Percentiles rank a stretch among this genome's conserved stretches.
Evolutionary conservation across 2,888 invertebrate species (phyloP).

Genomic region (Lasioglossum malachurum): DNA sequence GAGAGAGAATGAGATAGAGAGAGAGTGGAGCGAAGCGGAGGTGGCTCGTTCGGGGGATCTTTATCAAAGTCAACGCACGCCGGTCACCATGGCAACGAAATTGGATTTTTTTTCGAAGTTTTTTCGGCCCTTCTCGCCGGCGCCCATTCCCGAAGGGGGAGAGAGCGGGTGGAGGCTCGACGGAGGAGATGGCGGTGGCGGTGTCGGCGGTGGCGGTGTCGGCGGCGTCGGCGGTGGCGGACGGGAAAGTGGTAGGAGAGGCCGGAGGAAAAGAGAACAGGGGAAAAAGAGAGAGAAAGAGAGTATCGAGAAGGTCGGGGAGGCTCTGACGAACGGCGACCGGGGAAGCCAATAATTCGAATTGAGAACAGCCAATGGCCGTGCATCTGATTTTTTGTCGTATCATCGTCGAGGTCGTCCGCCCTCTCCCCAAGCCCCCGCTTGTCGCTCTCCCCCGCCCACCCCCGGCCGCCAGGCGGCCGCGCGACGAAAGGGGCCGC

Average conservation of each 20-base stretch:
- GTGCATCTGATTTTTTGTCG: constrained; percentile 85
- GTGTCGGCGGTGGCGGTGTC: constrained; percentile 56
- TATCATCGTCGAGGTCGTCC: constrained; percentile 81
- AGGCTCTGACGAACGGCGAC: constrained; percentile 82
- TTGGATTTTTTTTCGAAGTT: constrained; percentile 84
- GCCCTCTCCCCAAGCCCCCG: constrained; percentile 56
- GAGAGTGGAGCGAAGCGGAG: constrained; percentile 40
- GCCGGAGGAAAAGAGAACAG: constrained; percentile 59
- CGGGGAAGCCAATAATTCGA: constrained; percentile 84
- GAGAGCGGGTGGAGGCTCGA: constrained; percentile 66
- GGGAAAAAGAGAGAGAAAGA: constrained; percentile 64
- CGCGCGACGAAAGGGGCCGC: constrained; percentile 70
- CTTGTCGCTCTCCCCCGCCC: constrained; percentile 39
- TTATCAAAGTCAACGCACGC: constrained; percentile 85
- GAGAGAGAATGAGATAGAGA: background rate
- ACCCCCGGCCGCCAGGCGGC: constrained; percentile 40
- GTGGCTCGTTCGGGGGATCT: constrained; percentile 81
- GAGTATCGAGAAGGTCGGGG: constrained; percentile 76
- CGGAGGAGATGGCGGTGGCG: constrained; percentile 66
- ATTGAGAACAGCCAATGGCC: constrained; percentile 85
- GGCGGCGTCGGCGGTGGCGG: constrained; percentile 46
- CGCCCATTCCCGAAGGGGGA: constrained; percentile 67
- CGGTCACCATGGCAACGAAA: constrained; percentile 85
- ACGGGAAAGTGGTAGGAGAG: constrained; percentile 67
- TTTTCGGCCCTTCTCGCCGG: constrained; percentile 82